These are phyloP conservation scores for Acrocyrtus sp. DNA, from an alignment of 2,888 invertebrate species.

Conservation along the genomic window DNA sequence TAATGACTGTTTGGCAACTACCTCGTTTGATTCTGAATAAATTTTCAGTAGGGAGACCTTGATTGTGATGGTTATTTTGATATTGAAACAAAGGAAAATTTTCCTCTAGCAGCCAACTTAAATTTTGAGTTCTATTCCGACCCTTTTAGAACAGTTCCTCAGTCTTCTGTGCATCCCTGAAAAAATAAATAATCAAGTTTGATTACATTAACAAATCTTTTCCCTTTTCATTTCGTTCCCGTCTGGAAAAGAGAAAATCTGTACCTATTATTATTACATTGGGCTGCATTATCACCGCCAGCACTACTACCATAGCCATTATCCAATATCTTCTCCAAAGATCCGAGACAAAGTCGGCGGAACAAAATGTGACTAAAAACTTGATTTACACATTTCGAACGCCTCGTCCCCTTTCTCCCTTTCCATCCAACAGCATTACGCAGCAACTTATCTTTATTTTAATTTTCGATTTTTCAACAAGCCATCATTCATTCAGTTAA, in stretches of 20 bases:
- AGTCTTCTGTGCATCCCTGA: constrained; percentile 24
- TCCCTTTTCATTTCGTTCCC: not conserved
- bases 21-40: not conserved
- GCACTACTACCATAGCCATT: too few species aligned
- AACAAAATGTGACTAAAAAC: not conserved
- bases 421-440: constrained; percentile 31
- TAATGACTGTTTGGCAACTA: not conserved
- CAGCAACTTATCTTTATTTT: constrained; percentile 50
- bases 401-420: not conserved
- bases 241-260: not conserved
- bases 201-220: constrained; percentile 34
- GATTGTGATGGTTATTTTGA: not conserved
- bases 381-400: not conserved
- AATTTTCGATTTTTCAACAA: constrained; percentile 40
- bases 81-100: not conserved
- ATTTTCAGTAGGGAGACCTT: not conserved
- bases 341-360: not conserved
- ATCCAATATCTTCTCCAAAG: not conserved
- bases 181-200: constrained; percentile 43
- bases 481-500: not conserved
- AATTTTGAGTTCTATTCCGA: not conserved
- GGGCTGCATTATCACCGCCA: not conserved
- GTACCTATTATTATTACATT: not conserved
- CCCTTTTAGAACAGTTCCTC: not conserved
- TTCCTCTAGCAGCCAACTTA: not conserved